Base-by-base conservation (phyloP, 2,113 vertebrate genomes). In the Malurus melanocephalus region DNA sequence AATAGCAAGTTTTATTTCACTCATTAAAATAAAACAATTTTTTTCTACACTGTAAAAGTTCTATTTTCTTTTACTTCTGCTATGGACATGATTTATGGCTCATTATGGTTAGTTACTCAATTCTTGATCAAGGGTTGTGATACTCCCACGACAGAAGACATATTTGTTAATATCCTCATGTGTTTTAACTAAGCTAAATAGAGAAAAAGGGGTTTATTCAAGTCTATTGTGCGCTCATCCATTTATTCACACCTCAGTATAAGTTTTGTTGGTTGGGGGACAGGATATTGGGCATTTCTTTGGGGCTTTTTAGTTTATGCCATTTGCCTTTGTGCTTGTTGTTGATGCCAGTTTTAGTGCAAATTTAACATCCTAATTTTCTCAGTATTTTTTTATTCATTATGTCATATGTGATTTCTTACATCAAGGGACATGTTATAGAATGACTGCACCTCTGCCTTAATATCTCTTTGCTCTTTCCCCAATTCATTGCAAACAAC, bases 1-100 rank as follows among this genome's bases (percentile, higher is more conserved):
- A 71, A 62, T 51, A 46, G 32, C 8, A 74, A n/a, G 15, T 74
- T 96, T 89, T 71, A 65, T 88, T 86, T 95, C 32, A 90, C 13
- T 73, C 51, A 66, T 73, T 71, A 73, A 93, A 89, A 60, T 76
- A 85, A 46, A 73, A 3, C 1, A 43, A 7, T 27, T 74, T 81
- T 73, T 73, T 77, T 23, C 26, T 76, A 30, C 6, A 68, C 28
- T 83, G 13, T n/a, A 75, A 52, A 51, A 89, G 69, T 42, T 18
- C 5, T n/a, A 43, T 45, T 87, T 87, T 16, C 2, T 87, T 79
- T 86, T 61, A 12, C 19, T 43, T 80, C 48, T 48, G 57, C 46
- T 45, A 26, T 53, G 51, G 43, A 68, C 80, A 88, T 57, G 43
- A 42, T 4, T 49, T 10, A 77, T 51, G n/a, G 53, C 8, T 80